Evolutionary conservation across 2,113 vertebrate species (phyloP), one percentile per base, ranked within the genome.

Genomic region (Pelecanoides urinatrix): DNA sequence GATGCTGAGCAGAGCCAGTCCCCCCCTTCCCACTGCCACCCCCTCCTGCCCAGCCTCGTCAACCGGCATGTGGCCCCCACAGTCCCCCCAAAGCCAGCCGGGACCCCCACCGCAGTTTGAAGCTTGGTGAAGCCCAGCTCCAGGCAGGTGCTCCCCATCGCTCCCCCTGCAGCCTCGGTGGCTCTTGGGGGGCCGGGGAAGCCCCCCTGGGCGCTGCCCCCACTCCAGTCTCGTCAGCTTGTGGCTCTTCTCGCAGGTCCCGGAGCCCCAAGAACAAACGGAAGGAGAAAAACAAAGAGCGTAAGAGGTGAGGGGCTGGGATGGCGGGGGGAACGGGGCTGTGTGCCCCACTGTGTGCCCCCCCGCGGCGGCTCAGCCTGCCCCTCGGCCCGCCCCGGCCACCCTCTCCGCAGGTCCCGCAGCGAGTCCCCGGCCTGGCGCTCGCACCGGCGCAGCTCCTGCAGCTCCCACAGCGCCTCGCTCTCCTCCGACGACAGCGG

Each of bases 251-350:
- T 87, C 15, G 13, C 98, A 99, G 99, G 97, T 99, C 99, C 55
- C 98, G 98, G 83, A 99, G 99, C 97, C 98, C 98, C 95, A 99
- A 99, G 98, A 99, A 98, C 98, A 99, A 99, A 98, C 98, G 99
- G 97, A 99, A 99, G 98, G 99, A 99, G 96, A 99, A 99, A 98
- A 99, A 98, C 98, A 99, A 99, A 98, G 98, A 99, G 83, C 99
- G 98, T 88, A 99, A 99, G 97, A 99, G 99, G 99, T 99, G 97
- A 98, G 98, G 47, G 29, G 56, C 61, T 1, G 20, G 26, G 40
- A 21, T 13, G 56, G 67, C 0, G 10, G 5, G 10, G n/a, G 44
- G 4, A 17, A 25, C 1, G 2, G 67, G 53, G 34, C 2, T 1
- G 12, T 23, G 36, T n/a, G 20, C 13, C 40, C 25, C 67, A 20